A percentile compares a stretch with the other conserved stretches of the same genome.
These are phyloP conservation scores for Steinernema carpocapsae DNA, from an alignment of 2,888 invertebrate species.

Conservation along the genomic window DNA sequence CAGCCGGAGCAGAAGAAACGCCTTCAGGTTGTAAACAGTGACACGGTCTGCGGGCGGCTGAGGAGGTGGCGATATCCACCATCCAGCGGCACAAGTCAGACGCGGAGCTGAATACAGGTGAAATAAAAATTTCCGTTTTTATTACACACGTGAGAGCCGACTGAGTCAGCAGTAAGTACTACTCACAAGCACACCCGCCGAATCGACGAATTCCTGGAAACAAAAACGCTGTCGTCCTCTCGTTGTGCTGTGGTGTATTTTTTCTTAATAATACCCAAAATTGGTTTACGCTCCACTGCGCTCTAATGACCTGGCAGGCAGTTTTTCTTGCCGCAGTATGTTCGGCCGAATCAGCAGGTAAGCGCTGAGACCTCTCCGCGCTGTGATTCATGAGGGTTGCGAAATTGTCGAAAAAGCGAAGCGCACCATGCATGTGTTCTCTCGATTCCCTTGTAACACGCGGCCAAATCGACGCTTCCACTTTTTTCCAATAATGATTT, in stretches of 20 bases:
- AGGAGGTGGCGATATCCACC: neutral
- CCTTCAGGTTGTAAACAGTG: slow-evolving; percentile 28
- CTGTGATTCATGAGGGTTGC: neutral
- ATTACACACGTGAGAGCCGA: too few relatives aligned
- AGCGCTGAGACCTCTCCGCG: neutral
- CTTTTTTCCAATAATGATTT: too few relatives aligned
- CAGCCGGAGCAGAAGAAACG: neutral
- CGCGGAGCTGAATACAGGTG: too few relatives aligned
- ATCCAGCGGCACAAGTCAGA: too few relatives aligned
- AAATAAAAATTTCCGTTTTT: too few relatives aligned
- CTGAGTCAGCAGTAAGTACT: too few relatives aligned
- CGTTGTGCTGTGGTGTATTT: slow-evolving; percentile 13
- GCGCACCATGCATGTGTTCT: too few relatives aligned
- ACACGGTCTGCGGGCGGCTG: neutral
- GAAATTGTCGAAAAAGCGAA: neutral
- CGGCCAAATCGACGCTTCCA: too few relatives aligned
- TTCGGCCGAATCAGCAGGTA: neutral
- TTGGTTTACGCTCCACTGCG: slow-evolving; percentile 17
- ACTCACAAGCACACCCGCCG: too few relatives aligned
- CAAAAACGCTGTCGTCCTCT: neutral
- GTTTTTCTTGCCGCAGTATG: too few relatives aligned
- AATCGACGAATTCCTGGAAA: neutral
- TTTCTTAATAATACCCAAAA: slow-evolving; percentile 23
- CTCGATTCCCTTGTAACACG: too few relatives aligned
- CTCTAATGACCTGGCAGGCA: neutral